Percentiles rank a stretch among this genome's conserved stretches.
phyloP scores from a whole-genome alignment of 2,888 invertebrate species.

The Parapristionchus giblindavisi region DNA sequence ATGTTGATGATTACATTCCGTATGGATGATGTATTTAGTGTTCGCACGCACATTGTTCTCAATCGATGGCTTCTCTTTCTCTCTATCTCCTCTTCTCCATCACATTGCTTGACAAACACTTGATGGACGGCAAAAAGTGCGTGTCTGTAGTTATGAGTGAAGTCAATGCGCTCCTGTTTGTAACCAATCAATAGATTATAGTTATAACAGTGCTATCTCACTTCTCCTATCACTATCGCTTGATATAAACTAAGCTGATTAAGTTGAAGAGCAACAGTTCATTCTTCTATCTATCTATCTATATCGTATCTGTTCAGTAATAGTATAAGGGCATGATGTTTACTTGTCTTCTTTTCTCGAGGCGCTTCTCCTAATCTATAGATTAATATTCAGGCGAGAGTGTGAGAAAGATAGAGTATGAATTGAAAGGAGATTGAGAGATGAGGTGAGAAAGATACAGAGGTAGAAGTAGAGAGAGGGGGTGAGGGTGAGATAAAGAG shows the following conservation, averaged over 20 bases:
- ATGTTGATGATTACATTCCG: too few species aligned
- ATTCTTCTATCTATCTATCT: too few species aligned
- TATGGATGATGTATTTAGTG: too few species aligned
- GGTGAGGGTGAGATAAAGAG: conserved; percentile 16
- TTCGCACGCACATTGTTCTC: neutral
- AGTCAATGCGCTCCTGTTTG: too few species aligned
- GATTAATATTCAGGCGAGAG: conserved; percentile 19
- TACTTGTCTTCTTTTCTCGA: neutral
- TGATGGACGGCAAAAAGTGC: conserved; percentile 33
- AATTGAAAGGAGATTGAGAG: conserved; percentile 9
- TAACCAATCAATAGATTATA: too few species aligned
- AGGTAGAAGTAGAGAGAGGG: conserved; percentile 8
- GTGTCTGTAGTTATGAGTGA: conserved; percentile 15
- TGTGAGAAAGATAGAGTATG: neutral
- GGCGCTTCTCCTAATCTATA: conserved; percentile 4
- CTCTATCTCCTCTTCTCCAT: conserved; percentile 18
- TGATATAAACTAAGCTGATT: conserved; percentile 29
- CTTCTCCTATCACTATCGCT: too few species aligned
- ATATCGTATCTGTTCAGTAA: neutral
- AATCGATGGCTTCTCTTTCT: neutral
- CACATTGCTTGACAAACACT: conserved; percentile 33
- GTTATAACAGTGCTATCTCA: too few species aligned
- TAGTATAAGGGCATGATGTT: neutral
- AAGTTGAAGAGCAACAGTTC: too few species aligned
- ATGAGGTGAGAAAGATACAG: neutral